Conservation (phyloP, 2,113 vertebrate species). For the Amazona guildingii region DNA sequence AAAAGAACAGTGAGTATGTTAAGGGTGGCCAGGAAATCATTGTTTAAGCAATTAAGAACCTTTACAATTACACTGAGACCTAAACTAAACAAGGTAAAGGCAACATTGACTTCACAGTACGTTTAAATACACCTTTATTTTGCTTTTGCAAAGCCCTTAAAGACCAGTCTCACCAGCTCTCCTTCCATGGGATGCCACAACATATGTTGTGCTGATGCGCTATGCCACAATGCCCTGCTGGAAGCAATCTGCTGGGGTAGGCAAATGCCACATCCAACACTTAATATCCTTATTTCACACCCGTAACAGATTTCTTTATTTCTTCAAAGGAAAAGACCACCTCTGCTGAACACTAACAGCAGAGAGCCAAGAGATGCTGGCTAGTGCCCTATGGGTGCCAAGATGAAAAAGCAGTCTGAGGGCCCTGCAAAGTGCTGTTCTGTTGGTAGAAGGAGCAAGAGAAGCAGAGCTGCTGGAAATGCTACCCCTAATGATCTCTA, state of each 20-base stretch:
- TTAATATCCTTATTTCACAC: constrained; percentile 16
- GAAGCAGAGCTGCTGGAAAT: neutral
- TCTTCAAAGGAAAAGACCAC: constrained; percentile 18
- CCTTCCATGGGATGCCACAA: neutral
- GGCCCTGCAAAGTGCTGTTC: neutral
- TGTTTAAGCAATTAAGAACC: neutral
- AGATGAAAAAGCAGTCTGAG: neutral
- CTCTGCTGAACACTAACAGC: neutral
- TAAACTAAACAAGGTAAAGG: constrained; percentile 7
- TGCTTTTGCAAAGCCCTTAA: neutral
- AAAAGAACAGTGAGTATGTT: neutral
- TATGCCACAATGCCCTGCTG: neutral
- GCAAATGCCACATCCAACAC: neutral
- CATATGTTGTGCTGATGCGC: neutral
- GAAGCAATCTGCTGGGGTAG: neutral
- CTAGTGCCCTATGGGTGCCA: neutral
- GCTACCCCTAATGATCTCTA: neutral
- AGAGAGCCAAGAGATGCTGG: neutral
- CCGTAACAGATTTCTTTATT: neutral
- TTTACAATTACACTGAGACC: neutral
- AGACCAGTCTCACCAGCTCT: neutral
- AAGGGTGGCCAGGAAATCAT: neutral
- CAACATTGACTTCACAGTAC: neutral
- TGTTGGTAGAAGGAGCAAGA: neutral
- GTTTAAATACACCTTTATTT: neutral